phyloP scores from a whole-genome alignment of 2,888 invertebrate genomes.

The Sarcophaga subvicina region DNA sequence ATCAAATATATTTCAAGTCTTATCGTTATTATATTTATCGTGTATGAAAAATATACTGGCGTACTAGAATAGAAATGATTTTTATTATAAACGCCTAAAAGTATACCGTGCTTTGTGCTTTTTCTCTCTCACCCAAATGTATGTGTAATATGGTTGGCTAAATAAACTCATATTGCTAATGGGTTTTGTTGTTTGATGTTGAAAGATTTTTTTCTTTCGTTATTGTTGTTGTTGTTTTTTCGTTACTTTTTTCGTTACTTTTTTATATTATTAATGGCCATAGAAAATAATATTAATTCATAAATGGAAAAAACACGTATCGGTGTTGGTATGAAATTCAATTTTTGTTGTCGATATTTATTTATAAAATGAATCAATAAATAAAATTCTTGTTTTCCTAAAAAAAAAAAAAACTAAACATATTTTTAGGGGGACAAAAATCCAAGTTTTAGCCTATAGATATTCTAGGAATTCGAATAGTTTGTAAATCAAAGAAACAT shows the following conservation, averaged over 20 bases:
- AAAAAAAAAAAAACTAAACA: too few relatives aligned
- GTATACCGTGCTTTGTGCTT: neutral
- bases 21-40: neutral
- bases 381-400: neutral
- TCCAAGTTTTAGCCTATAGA: neutral
- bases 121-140: neutral
- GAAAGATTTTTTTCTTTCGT: slow-evolving; percentile 11
- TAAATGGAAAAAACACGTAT: slow-evolving; percentile 63
- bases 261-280: slow-evolving; percentile 33
- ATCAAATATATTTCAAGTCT: neutral
- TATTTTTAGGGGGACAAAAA: too few relatives aligned
- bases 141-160: neutral
- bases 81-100: neutral
- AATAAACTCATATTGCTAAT: neutral
- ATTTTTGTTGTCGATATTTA: neutral
- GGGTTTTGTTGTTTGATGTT: slow-evolving; percentile 8
- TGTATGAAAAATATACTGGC: neutral
- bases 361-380: neutral
- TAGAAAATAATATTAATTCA: slow-evolving; percentile 53
- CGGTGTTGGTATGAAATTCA: neutral
- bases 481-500: too few relatives aligned
- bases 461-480: too few relatives aligned
- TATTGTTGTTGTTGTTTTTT: too few relatives aligned
- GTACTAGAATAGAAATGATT: too few relatives aligned
- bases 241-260: too few relatives aligned